Percentiles rank a stretch among this genome's conserved stretches.
phyloP scores from a whole-genome alignment of 53 echinoderm and acorn worm genomes.

The Antedon mediterranea region DNA sequence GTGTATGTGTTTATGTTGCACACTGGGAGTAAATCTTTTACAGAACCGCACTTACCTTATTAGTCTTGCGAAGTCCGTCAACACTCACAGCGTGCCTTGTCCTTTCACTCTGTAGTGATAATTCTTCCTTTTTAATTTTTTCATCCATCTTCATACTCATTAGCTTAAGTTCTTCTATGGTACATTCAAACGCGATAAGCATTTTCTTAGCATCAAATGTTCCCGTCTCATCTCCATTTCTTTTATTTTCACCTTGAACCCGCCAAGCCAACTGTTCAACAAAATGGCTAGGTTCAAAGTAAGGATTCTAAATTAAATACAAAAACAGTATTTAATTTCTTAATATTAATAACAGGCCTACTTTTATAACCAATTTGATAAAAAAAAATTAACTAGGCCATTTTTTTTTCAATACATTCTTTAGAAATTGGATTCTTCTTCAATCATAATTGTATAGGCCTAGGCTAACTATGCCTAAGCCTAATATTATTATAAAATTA shows the following conservation, averaged over 20 bases:
- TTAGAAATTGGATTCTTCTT: no score
- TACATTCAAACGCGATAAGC: constrained; percentile 71
- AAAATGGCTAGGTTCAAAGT: constrained; percentile 88
- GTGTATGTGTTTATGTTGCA: no score
- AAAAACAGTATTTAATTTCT: no score
- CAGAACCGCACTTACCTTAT: constrained; percentile 66
- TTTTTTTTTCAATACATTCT: no score
- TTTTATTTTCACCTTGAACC: constrained; percentile 66
- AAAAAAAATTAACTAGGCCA: no score
- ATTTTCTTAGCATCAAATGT: constrained; percentile 81
- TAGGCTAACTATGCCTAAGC: no score
- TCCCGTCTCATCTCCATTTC: constrained; percentile 55
- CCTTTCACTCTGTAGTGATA: constrained; percentile 50
- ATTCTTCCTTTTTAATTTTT: constrained; percentile 55
- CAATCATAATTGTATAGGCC: no score
- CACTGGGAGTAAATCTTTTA: no score
- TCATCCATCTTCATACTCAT: constrained; percentile 67
- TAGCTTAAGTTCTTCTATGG: constrained; percentile 80
- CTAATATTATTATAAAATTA: no score
- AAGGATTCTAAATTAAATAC: constrained; percentile 34
- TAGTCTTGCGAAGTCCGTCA: constrained; percentile 67
- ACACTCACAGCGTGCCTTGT: constrained; percentile 76
- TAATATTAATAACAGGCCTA: no score
- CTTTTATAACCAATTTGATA: no score
- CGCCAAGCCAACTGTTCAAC: constrained; percentile 97